Base-by-base conservation (phyloP, 2,113 vertebrate genomes). In the Scytalopus superciliaris region DNA sequence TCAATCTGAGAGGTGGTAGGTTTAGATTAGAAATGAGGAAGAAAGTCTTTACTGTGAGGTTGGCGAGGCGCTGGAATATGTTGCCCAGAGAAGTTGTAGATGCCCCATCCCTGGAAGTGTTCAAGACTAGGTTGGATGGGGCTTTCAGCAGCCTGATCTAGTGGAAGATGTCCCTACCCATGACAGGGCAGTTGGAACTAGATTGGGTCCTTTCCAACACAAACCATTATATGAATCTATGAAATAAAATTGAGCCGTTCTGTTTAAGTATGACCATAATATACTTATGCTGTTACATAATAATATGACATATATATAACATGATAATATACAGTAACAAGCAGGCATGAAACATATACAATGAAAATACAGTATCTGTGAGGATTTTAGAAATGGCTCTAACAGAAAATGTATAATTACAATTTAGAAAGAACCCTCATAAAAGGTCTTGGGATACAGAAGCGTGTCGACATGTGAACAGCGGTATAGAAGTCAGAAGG, bases 401-500 rank as follows among this genome's bases (percentile, higher is more conserved):
- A 79, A 68, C 0, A 2, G 28, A 53, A 81, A 56, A 39, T 0
- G 3, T 27, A 30, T 9, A 45, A 74, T 75, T 78, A 3, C 3
- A 64, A 63, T 42, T 84, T 49, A 39, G 42, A 87, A 89, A 73
- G 33, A 72, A 3, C 10, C 19, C 7, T 72, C n/a, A 45, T 55
- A 84, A 81, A 10, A 4, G 21, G 22, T 72, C 73, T 84, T 49
- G 30, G 68, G 74, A 53, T 21, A 72, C 14, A 64, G 67, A 84
- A 64, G 16, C 18, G 57, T 1, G 4, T 22, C 49, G 35, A 19
- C 53, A 28, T 33, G 22, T 23, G 10, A 74, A 42, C 37, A 75
- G 40, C 31, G 49, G 35, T 67, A 12, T 59, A 55, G 60, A 77
- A 86, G 5, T 25, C 49, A 79, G 62, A 73, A 79, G 8, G 33